These are phyloP conservation scores for Aphelenchoides bicaudatus DNA, from an alignment of 2,888 invertebrate species.

Conservation along the genomic window DNA sequence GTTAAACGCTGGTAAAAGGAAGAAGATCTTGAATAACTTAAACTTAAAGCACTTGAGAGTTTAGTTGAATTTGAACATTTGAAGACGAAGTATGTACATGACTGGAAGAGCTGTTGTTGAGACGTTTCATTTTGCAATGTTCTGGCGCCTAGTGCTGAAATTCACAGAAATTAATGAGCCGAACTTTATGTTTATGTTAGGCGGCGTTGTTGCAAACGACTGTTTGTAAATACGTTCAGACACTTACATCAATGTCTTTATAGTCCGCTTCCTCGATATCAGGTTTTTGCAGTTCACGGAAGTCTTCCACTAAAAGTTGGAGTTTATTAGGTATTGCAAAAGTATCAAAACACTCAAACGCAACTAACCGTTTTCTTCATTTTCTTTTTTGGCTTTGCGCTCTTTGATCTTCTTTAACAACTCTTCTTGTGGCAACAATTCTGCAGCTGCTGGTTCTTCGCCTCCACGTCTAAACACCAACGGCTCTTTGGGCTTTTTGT, in stretches of 20 bases:
- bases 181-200: too few relatives aligned
- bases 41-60: too few relatives aligned
- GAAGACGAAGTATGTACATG: too few relatives aligned
- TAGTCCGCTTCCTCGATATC: slow-evolving; percentile 49
- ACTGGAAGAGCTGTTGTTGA: too few relatives aligned
- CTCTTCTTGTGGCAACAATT: slow-evolving; percentile 23
- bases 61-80: too few relatives aligned
- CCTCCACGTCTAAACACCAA: slow-evolving; percentile 22
- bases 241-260: slow-evolving; percentile 41
- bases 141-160: slow-evolving; percentile 1
- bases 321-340: background rate
- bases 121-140: too few relatives aligned
- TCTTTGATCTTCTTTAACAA: slow-evolving; percentile 25
- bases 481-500: slow-evolving; percentile 24
- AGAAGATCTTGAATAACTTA: too few relatives aligned
- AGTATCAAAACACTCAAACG: background rate
- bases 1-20: too few relatives aligned
- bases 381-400: slow-evolving; percentile 17
- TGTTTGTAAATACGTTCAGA: background rate
- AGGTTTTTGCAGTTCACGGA: slow-evolving; percentile 26
- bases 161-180: slow-evolving; percentile 8
- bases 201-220: too few relatives aligned
- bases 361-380: slow-evolving; percentile 11
- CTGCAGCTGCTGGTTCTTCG: slow-evolving; percentile 1
- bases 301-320: slow-evolving; percentile 29